Conservation (phyloP, 2,113 vertebrate species). For the Paradoxurus hermaphroditus region DNA sequence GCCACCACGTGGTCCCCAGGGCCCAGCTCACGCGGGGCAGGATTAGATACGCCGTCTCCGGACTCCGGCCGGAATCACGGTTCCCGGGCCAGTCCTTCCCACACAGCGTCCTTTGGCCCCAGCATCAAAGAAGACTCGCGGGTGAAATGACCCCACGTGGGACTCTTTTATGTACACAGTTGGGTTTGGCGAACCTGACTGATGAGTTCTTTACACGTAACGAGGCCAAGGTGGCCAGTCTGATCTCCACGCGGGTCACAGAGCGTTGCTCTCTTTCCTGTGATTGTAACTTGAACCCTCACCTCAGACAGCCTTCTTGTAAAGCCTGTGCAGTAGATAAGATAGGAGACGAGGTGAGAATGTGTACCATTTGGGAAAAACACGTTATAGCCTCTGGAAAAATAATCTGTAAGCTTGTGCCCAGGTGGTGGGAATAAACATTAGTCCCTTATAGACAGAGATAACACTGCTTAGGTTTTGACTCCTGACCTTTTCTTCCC, state of each 20-base stretch:
- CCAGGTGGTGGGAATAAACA: background rate
- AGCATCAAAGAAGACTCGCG: background rate
- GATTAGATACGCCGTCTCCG: accelerated
- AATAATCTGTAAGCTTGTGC: background rate
- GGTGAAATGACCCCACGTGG: background rate
- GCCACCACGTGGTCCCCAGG: accelerated
- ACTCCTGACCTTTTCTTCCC: background rate
- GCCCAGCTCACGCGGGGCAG: background rate
- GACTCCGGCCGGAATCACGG: background rate
- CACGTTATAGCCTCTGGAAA: background rate
- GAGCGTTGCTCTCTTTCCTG: background rate
- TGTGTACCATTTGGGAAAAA: background rate
- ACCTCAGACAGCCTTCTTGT: background rate
- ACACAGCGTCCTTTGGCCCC: background rate
- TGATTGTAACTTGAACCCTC: background rate
- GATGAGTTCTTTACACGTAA: background rate
- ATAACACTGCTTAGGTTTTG: background rate
- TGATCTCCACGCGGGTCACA: background rate
- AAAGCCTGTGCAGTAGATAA: background rate
- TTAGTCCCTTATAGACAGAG: background rate
- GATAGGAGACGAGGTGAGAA: background rate
- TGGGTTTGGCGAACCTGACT: background rate
- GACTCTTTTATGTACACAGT: no score
- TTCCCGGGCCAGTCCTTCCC: background rate
- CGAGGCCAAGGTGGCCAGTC: background rate